Evolutionary conservation across 2,888 invertebrate species (phyloP).

Genomic region (Leptura quadrifasciata): DNA sequence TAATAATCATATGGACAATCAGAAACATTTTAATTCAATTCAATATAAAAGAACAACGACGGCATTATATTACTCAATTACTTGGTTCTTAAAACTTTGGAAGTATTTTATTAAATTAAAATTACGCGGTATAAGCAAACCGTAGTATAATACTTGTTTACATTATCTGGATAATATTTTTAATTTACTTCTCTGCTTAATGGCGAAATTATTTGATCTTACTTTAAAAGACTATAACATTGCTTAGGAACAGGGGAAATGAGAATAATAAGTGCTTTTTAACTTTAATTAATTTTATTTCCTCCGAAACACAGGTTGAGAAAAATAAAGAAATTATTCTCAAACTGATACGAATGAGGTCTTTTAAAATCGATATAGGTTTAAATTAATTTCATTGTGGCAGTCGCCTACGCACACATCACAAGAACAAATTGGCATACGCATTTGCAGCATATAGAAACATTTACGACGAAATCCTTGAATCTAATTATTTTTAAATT

Average conservation of each 20-base stretch:
- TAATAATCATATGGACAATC: too few species aligned
- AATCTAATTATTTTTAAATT: background rate
- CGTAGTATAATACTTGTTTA: background rate
- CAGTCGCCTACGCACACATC: background rate
- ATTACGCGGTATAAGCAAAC: background rate
- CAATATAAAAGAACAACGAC: too few species aligned
- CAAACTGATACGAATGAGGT: background rate
- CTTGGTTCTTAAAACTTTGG: background rate
- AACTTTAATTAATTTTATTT: background rate
- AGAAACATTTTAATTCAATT: too few species aligned
- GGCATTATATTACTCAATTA: too few species aligned
- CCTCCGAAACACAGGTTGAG: background rate
- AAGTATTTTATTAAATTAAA: background rate
- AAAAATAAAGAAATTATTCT: background rate
- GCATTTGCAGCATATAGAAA: background rate
- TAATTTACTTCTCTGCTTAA: background rate
- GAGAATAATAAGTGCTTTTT: conserved; percentile 7
- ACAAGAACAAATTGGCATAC: too few species aligned
- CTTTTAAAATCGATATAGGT: background rate
- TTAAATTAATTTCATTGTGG: background rate
- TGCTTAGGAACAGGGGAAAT: background rate
- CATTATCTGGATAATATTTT: background rate
- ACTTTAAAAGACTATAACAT: background rate
- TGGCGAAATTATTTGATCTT: background rate
- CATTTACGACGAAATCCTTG: background rate